Conservation (phyloP, 1,140 invertebrate species). For the Leptonema lineaticorne region DNA sequence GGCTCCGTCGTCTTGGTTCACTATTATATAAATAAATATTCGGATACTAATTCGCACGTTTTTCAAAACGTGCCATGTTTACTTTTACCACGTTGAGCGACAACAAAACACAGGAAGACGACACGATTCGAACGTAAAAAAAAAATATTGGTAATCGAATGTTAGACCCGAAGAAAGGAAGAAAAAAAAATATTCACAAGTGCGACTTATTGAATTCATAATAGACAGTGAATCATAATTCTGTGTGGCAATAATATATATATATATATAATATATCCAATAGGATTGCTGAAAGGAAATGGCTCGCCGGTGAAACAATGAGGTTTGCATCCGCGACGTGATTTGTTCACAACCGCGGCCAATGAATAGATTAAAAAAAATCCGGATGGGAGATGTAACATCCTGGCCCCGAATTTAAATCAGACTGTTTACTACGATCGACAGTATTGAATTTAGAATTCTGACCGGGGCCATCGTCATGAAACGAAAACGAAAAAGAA, state of each 20-base stretch:
- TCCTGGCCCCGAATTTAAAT: conserved; percentile 27
- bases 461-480: no score
- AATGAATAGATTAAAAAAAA: conserved; percentile 41
- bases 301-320: conserved; percentile 36
- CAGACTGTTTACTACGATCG: neutral
- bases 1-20: no score
- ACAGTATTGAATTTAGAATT: no score
- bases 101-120: neutral
- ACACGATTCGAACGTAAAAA: neutral
- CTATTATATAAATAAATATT: no score
- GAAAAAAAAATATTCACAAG: neutral
- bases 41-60: no score
- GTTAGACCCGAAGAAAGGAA: neutral
- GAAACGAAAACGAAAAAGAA: no score
- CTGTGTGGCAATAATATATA: conserved; percentile 11
- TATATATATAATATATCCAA: no score
- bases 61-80: no score
- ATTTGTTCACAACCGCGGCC: conserved; percentile 35
- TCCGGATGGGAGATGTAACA: conserved; percentile 36
- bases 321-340: conserved; percentile 35
- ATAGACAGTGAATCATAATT: conserved; percentile 6
- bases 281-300: conserved; percentile 26
- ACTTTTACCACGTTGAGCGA: neutral
- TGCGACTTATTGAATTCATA: conserved; percentile 12
- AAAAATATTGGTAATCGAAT: no score